phyloP scores from a whole-genome alignment of 2,888 invertebrate genomes.

The Molanna angustata region DNA sequence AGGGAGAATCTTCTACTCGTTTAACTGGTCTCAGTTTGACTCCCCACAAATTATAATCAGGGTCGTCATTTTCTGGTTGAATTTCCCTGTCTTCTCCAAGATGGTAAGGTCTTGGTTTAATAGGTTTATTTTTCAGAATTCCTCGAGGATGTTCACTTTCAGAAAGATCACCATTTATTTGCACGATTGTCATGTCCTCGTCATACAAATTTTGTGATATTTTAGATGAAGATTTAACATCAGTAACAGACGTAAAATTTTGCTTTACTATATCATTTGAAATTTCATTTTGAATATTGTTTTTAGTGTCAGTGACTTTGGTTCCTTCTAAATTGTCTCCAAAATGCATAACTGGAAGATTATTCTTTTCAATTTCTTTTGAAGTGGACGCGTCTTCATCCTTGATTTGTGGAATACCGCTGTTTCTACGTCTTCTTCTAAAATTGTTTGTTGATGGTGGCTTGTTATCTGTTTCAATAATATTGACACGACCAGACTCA shows the following conservation, averaged over 20 bases:
- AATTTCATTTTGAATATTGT: slow-evolving; percentile 27
- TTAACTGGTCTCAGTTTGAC: slow-evolving; percentile 47
- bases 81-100: slow-evolving; percentile 64
- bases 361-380: slow-evolving; percentile 45
- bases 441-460: slow-evolving; percentile 82
- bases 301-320: slow-evolving; percentile 19
- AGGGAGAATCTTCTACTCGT: slow-evolving; percentile 37
- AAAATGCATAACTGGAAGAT: slow-evolving; percentile 62
- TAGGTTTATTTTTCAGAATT: slow-evolving; percentile 71
- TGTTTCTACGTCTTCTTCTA: slow-evolving; percentile 62
- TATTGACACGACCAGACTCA: slow-evolving; percentile 81
- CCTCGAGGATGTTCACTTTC: slow-evolving; percentile 59
- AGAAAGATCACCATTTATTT: slow-evolving; percentile 33
- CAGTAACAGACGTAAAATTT: slow-evolving; percentile 35
- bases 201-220: slow-evolving; percentile 26
- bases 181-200: slow-evolving; percentile 25
- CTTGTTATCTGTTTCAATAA: slow-evolving; percentile 84
- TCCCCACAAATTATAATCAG: slow-evolving; percentile 45
- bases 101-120: slow-evolving; percentile 72
- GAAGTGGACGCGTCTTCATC: no score
- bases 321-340: slow-evolving; percentile 48
- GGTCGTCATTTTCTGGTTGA: slow-evolving; percentile 35
- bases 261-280: slow-evolving; percentile 16
- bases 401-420: slow-evolving; percentile 49
- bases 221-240: slow-evolving; percentile 26